Base-by-base conservation (phyloP, 2,888 invertebrate species). In the Cheilosia grossa region DNA sequence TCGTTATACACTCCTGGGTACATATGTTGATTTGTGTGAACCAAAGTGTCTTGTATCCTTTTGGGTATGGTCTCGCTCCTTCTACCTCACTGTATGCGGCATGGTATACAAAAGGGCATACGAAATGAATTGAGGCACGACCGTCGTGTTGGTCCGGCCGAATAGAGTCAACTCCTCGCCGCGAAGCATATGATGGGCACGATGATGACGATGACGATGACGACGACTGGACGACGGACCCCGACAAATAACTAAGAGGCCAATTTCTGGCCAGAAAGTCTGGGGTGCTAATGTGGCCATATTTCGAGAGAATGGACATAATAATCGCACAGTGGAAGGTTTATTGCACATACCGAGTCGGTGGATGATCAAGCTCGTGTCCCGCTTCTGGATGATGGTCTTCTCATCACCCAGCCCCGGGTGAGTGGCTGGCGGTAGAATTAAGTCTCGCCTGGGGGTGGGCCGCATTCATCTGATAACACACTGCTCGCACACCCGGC, bases 281-380 rank as follows among this genome's bases (percentile, higher is more conserved):
- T 88, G 89, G 90, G 90, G 89, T 90, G 89, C 89, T 88, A 89
- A 90, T 90, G 89, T 90, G 90, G 89, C 89, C 90, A 90, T 89
- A 90, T 89, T 89, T 89, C 88, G 88, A 89, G 88, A 88, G 88
- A 87, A 87, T 83, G 87, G 87, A 88, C 89, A 89, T 89, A 88
- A 89, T 89, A 89, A 89, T 89, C 89, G 89, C 88, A 88, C 83
- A 82, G 78, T 66, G 44, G 82, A 80, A 75, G 75, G 85, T 75
- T 80, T 75, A 83, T 83, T 79, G 83, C 67, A 63, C 30, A 21
- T 21, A 1, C 21, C 33, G 15, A 47, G 17, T 56, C 33, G 59
- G 51, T 61, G 30, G 53, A 47, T 54, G 64, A 58, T 64, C 58
- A 4, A 58, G 64, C 69, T 64, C 58, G 13, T 63, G 73, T 74